These are phyloP conservation scores for Drosophila lowei DNA, from an alignment of 1,140 invertebrate genomes.

Conservation along the genomic window DNA sequence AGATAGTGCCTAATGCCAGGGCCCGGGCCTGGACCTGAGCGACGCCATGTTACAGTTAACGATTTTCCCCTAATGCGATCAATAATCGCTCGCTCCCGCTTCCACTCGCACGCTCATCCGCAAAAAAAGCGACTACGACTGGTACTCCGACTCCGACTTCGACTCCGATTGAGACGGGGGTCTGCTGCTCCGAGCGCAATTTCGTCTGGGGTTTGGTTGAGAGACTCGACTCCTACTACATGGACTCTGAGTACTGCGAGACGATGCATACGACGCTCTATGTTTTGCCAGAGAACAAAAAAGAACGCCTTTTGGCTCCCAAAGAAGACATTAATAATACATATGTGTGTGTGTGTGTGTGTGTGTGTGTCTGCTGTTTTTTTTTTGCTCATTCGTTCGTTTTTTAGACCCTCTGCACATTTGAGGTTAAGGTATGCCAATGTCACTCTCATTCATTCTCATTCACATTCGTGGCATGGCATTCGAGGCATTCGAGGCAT, in stretches of 20 bases:
- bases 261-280: constrained; percentile 43
- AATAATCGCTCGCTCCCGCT: constrained; percentile 73
- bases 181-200: too few species aligned
- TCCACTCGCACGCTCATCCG: constrained; percentile 25
- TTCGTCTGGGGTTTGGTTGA: too few species aligned
- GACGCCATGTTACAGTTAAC: constrained; percentile 81
- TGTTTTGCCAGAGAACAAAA: constrained; percentile 65
- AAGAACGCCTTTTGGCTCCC: constrained; percentile 47
- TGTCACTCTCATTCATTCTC: constrained; percentile 80
- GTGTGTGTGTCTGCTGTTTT: constrained; percentile 24
- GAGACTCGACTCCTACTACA: too few species aligned
- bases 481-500: constrained; percentile 66
- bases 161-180: too few species aligned
- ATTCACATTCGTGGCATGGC: constrained; percentile 79
- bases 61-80: constrained; percentile 81
- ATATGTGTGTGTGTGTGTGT: constrained; percentile 22
- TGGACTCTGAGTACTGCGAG: constrained; percentile 4
- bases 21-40: constrained; percentile 46
- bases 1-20: constrained; percentile 44
- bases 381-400: constrained; percentile 44
- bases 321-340: constrained; percentile 67
- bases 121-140: neutral
- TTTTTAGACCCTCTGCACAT: constrained; percentile 68
- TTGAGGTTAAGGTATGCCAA: constrained; percentile 82
- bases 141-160: too few species aligned